Percentiles rank a stretch among this genome's conserved stretches.
Evolutionary conservation across 1,140 invertebrate species (phyloP).

Genomic region (Neuroterus valhalla): DNA sequence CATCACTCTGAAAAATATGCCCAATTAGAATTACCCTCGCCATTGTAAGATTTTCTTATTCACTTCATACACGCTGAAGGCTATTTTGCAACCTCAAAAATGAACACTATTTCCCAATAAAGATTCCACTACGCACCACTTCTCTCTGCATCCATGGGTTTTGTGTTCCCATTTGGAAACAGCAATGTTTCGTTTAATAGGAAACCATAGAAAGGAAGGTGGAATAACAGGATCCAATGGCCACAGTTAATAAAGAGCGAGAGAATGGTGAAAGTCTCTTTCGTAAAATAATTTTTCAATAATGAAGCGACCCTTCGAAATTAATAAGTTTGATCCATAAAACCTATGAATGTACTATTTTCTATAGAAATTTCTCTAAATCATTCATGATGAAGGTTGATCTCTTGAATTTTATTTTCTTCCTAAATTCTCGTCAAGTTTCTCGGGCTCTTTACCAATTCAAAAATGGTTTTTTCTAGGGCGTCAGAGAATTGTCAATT

Average conservation of each 20-base stretch:
- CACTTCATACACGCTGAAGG: not conserved
- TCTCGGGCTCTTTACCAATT: not conserved
- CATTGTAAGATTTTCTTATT: slow-evolving; percentile 7
- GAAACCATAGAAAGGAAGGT: slow-evolving; percentile 24
- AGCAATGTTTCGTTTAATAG: slow-evolving; percentile 29
- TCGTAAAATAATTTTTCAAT: slow-evolving; percentile 2
- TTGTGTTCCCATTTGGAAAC: slow-evolving; percentile 27
- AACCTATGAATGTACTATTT: not conserved
- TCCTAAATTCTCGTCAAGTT: not conserved
- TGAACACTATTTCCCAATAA: slow-evolving; percentile 18
- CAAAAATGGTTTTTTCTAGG: not conserved
- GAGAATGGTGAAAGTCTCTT: not conserved
- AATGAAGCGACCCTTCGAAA: not conserved
- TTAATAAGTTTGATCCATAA: not conserved
- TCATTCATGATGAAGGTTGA: not conserved
- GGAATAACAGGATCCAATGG: slow-evolving; percentile 17
- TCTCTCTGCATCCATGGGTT: slow-evolving; percentile 23
- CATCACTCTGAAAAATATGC: not conserved
- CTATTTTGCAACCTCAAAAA: not conserved
- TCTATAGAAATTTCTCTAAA: not conserved
- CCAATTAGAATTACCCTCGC: not conserved
- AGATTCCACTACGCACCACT: slow-evolving; percentile 20
- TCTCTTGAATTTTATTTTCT: not conserved
- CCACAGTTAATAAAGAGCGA: slow-evolving; percentile 1
- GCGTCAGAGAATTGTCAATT: not conserved